These are phyloP conservation scores for Dasyprocta punctata DNA, from an alignment of 2,113 vertebrate genomes.

Conservation along the genomic window DNA sequence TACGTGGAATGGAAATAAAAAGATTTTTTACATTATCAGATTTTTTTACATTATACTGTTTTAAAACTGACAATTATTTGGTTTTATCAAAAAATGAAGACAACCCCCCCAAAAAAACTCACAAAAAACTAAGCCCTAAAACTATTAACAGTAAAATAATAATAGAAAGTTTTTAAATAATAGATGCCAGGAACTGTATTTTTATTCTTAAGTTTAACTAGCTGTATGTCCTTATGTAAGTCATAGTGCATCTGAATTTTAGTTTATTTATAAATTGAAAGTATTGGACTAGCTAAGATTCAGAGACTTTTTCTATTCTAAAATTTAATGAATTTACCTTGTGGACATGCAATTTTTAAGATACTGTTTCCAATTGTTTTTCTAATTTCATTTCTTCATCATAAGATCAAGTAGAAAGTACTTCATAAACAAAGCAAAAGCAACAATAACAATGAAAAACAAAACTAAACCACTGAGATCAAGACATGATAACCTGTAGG, in stretches of 20 bases:
- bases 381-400: not conserved
- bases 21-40: not conserved
- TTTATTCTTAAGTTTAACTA: not conserved
- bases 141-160: not conserved
- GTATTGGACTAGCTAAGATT: not conserved
- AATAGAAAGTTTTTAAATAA: not conserved
- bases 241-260: not conserved
- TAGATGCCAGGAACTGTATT: not conserved
- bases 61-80: not conserved
- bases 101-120: not conserved
- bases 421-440: not conserved
- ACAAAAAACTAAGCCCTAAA: not conserved
- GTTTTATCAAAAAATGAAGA: not conserved
- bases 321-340: conserved; percentile 9
- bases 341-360: not conserved
- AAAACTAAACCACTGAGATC: not conserved
- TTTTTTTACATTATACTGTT: not conserved
- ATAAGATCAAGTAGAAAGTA: not conserved
- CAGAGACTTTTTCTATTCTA: not conserved
- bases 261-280: not conserved
- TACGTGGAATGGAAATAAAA: not conserved
- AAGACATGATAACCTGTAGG: not conserved
- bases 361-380: not conserved
- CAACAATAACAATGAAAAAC: not conserved
- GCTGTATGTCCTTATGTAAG: not conserved